Base-by-base conservation (phyloP, 2,113 vertebrate genomes). In the Alligator sinensis region DNA sequence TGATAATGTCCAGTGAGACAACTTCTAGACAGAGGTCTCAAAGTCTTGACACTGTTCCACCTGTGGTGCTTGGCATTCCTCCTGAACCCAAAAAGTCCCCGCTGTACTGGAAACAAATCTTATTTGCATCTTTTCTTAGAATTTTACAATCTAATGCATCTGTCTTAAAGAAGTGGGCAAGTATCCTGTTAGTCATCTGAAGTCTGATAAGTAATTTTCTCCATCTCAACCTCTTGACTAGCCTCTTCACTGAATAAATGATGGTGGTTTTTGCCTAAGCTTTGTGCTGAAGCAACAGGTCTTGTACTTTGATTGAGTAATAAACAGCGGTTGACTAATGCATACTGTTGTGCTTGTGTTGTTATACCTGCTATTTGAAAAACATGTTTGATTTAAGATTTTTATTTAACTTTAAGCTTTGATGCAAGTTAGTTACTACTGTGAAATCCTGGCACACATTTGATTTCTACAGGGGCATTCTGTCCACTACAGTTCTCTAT, bases 81-180 rank as follows among this genome's bases (percentile, higher is more conserved):
- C 0, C 0, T 89, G 22, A 19, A 87, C 16, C 5, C 63, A 61
- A 47, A 66, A n/a, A 47, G 25, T 70, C 63, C 61, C 91, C 58
- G 90, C 94, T 94, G 93, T 80, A 61, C 88, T 88, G 90, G 82
- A 95, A 93, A 72, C 34, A 1, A n/a, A 70, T 93, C 27, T 84
- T 91, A 77, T 58, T 90, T 89, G 70, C 81, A 38, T 58, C 88
- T 95, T 91, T 92, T 96, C 77, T 95, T 94, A 93, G 91, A 84
- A 19, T 92, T 95, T 96, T 96, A 96, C 70, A 64, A 78, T 57
- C 0, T 0, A 4, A 47, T 24, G 93, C 90, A 91, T 60, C 91
- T 91, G 87, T 8, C 18, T 62, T 18, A 17, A 57, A 85, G 60
- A 47, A 85, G 47, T 47, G 47, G 61, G 80, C n/a, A 38, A 11